Evolutionary conservation across 1,140 invertebrate species (phyloP).

Genomic region (Caerostris extrusa): DNA sequence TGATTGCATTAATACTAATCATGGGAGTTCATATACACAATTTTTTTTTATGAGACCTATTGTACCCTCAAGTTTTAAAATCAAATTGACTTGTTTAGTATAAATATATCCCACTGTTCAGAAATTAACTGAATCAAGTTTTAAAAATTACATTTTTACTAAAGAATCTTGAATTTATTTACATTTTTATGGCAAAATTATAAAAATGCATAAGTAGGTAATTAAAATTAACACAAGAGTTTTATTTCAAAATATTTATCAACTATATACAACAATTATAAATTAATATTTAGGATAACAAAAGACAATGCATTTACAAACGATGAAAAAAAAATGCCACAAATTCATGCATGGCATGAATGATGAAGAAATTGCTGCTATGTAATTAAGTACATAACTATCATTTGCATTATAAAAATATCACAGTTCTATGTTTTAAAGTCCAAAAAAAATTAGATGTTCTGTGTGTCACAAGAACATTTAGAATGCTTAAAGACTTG

Average conservation of each 20-base stretch:
- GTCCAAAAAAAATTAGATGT: not conserved
- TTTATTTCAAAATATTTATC: slow-evolving; percentile 37
- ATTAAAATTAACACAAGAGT: not conserved
- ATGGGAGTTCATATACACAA: too few relatives aligned
- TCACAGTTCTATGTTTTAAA: slow-evolving; percentile 7
- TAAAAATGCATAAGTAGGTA: too few relatives aligned
- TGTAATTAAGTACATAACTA: slow-evolving; percentile 41
- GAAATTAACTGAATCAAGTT: too few relatives aligned
- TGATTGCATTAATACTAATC: too few relatives aligned
- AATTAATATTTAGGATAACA: slow-evolving; percentile 16
- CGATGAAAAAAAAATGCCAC: slow-evolving; percentile 3
- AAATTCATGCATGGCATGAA: slow-evolving; percentile 14
- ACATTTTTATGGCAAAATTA: too few relatives aligned
- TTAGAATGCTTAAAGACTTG: not conserved
- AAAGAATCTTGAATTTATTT: too few relatives aligned
- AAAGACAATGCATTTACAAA: slow-evolving; percentile 45
- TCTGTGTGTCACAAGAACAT: not conserved
- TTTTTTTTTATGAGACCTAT: too few relatives aligned
- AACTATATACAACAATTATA: slow-evolving; percentile 56
- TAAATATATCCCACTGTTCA: too few relatives aligned
- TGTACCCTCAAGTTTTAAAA: too few relatives aligned
- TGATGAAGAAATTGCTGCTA: not conserved
- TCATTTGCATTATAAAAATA: slow-evolving; percentile 36
- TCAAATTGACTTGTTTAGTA: not conserved
- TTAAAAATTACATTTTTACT: too few relatives aligned